A percentile compares a stretch with the other conserved stretches of the same genome.
phyloP scores from a whole-genome alignment of 2,797 vertebrate genomes.

The Scyliorhinus canicula region DNA sequence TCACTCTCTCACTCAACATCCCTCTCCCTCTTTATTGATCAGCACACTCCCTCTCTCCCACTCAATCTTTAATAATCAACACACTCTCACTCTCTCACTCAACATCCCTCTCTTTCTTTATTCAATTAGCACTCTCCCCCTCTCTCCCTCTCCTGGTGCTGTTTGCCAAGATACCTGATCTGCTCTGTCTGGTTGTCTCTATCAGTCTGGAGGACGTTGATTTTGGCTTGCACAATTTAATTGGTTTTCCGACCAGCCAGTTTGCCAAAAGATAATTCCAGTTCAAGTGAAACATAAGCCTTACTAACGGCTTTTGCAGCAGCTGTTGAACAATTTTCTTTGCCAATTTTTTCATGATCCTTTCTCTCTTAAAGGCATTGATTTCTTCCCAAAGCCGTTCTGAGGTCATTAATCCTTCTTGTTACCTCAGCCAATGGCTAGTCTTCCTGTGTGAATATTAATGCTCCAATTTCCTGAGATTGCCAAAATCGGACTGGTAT shows the following conservation, averaged over 20 bases:
- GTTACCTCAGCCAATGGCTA: background rate
- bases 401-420: too few species aligned
- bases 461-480: background rate
- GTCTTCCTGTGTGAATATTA: background rate
- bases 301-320: conserved; percentile 20
- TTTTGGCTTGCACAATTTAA: background rate
- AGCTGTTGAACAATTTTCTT: conserved; percentile 28
- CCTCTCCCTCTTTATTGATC: background rate
- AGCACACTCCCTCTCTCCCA: too few species aligned
- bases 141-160: background rate
- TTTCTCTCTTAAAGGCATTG: background rate
- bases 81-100: background rate
- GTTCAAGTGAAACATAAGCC: conserved; percentile 7
- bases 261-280: conserved; percentile 36
- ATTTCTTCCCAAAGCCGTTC: background rate
- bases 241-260: background rate
- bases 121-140: background rate
- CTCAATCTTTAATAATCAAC: too few species aligned
- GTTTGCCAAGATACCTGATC: conserved; percentile 6
- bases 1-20: background rate
- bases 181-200: conserved; percentile 2
- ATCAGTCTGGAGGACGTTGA: conserved; percentile 21
- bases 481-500: background rate
- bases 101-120: background rate
- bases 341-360: background rate